A percentile compares a stretch with the other conserved stretches of the same genome.
Conservation (phyloP, 2,888 invertebrate species). For the Thereva unica region DNA sequence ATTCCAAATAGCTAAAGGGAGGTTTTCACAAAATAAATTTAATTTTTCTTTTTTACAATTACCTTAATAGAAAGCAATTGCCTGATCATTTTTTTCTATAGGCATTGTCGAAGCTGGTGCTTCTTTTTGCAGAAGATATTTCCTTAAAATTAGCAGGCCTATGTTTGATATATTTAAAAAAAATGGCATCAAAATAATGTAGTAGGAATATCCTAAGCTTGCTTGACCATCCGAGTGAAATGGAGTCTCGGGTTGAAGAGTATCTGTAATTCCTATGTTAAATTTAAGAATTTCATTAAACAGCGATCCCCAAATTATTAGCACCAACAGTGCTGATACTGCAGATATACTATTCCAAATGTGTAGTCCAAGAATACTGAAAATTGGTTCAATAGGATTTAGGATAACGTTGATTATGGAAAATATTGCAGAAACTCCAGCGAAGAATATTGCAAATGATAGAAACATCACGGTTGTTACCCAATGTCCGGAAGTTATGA, state of each 20-base stretch:
- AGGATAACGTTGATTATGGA: slow-evolving; percentile 64
- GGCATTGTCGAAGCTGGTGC: slow-evolving; percentile 46
- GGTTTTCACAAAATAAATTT: too few relatives aligned
- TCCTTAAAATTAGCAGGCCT: slow-evolving; percentile 51
- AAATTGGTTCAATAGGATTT: slow-evolving; percentile 63
- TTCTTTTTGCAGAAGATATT: slow-evolving; percentile 51
- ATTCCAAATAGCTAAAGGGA: too few relatives aligned
- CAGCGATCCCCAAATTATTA: slow-evolving; percentile 57
- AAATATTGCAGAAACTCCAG: slow-evolving; percentile 59
- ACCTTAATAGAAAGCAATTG: neutral
- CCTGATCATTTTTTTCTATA: slow-evolving; percentile 37
- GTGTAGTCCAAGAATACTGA: slow-evolving; percentile 61
- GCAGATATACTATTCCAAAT: slow-evolving; percentile 64
- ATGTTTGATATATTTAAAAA: slow-evolving; percentile 48
- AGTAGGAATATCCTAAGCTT: slow-evolving; percentile 59
- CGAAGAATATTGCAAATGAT: slow-evolving; percentile 60
- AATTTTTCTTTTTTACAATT: too few relatives aligned
- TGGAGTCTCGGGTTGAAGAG: slow-evolving; percentile 47
- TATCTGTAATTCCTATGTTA: slow-evolving; percentile 56
- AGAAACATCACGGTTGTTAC: slow-evolving; percentile 63
- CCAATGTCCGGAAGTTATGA: slow-evolving; percentile 60
- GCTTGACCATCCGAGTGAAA: slow-evolving; percentile 50
- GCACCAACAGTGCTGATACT: slow-evolving; percentile 47
- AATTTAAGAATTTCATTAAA: slow-evolving; percentile 51
- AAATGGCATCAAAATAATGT: slow-evolving; percentile 49